Percentiles rank a stretch among this genome's conserved stretches.
Evolutionary conservation across 1,140 invertebrate species (phyloP).

Genomic region (Pomacea maculata): DNA sequence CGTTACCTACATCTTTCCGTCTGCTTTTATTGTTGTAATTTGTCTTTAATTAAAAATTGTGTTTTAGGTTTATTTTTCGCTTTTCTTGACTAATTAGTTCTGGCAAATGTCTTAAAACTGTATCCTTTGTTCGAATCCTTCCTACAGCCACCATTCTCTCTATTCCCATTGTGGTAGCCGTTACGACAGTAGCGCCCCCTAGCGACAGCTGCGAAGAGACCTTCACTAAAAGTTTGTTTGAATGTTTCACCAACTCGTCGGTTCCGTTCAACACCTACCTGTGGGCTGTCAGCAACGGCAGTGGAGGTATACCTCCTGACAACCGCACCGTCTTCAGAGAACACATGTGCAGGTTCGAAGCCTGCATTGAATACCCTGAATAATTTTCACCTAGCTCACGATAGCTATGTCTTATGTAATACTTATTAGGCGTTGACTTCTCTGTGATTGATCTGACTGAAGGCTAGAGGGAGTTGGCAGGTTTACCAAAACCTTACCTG

Average conservation of each 20-base stretch:
- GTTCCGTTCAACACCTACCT: conserved; percentile 18
- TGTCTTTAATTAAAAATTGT: not conserved
- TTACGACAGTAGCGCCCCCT: conserved; percentile 5
- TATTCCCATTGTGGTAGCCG: not conserved
- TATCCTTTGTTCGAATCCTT: not conserved
- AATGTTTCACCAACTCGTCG: not conserved
- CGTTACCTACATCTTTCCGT: too few relatives aligned
- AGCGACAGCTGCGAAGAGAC: conserved; percentile 1
- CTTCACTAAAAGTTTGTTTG: conserved; percentile 5
- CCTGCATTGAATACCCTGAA: too few relatives aligned
- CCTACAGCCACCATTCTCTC: not conserved
- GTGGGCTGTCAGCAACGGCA: conserved; percentile 7
- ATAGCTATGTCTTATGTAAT: too few relatives aligned
- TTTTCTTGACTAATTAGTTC: not conserved
- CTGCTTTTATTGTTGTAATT: not conserved
- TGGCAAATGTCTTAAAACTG: not conserved
- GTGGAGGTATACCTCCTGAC: not conserved
- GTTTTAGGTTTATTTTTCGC: not conserved
- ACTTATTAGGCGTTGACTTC: too few relatives aligned
- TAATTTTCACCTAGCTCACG: too few relatives aligned
- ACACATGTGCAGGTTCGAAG: conserved; percentile 8
- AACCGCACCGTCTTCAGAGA: not conserved
- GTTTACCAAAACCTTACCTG: too few relatives aligned
- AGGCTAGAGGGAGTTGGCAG: too few relatives aligned
- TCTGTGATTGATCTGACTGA: too few relatives aligned